Conservation (phyloP, 1,140 invertebrate genomes). For the Tetramorium simillimum region DNA sequence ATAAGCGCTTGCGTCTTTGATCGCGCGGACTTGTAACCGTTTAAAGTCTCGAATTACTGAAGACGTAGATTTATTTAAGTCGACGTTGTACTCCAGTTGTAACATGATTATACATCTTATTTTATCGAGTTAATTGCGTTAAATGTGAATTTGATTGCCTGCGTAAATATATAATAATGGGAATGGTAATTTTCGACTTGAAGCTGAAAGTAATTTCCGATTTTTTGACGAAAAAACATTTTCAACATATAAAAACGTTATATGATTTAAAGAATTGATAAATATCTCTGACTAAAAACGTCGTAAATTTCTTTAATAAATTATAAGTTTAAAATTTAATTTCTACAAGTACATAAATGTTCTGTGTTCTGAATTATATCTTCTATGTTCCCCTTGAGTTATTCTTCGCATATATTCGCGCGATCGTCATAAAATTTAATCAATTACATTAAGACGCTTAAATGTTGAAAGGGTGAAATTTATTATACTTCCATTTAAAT, state of each 20-base stretch:
- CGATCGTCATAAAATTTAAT: not conserved
- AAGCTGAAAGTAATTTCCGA: not conserved
- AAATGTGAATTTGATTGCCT: conserved; percentile 44
- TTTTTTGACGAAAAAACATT: not conserved
- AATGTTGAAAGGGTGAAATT: not conserved
- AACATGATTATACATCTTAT: not conserved
- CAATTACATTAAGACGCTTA: not conserved
- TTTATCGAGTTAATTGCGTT: not conserved
- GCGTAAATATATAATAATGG: not conserved
- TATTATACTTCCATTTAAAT: not conserved
- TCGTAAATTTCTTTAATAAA: not conserved
- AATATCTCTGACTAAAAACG: not conserved
- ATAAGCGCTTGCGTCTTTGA: not conserved
- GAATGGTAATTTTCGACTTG: not conserved
- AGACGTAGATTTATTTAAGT: conserved; percentile 35
- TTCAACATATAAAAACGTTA: not conserved
- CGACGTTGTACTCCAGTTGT: not conserved
- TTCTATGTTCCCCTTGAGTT: not conserved
- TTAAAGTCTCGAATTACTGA: not conserved
- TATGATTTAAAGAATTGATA: not conserved
- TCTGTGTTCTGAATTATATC: not conserved
- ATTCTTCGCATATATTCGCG: not conserved
- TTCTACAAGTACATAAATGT: not conserved
- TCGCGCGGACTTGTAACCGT: not conserved
- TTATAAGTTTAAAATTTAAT: not conserved